phyloP scores from a whole-genome alignment of 2,888 invertebrate species.

The Napeogenes inachia region DNA sequence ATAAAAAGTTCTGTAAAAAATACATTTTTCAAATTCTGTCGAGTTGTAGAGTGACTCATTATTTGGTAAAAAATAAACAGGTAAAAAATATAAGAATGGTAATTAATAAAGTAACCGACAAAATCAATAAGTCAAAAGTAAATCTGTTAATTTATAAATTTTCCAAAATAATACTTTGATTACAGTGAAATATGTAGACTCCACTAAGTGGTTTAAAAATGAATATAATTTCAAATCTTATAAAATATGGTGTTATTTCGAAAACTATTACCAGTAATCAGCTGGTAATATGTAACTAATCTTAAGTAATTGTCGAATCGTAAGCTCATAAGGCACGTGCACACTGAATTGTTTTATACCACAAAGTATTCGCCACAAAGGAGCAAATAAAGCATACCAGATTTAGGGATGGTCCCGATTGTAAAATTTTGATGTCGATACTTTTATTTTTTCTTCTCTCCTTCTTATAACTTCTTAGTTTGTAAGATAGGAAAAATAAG shows the following conservation, averaged over 20 bases:
- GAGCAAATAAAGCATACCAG: constrained; percentile 55
- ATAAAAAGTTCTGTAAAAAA: constrained; percentile 36
- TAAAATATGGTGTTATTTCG: too few relatives aligned
- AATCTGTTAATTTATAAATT: too few relatives aligned
- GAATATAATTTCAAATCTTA: too few relatives aligned
- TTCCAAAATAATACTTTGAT: too few relatives aligned
- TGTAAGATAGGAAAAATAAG: too few relatives aligned
- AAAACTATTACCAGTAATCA: too few relatives aligned
- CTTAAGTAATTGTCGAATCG: constrained; percentile 61
- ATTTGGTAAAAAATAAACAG: constrained; percentile 1
- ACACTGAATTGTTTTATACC: constrained; percentile 59
- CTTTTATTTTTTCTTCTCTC: constrained; percentile 10
- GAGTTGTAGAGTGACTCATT: constrained; percentile 2
- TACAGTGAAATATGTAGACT: too few relatives aligned
- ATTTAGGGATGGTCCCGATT: constrained; percentile 41
- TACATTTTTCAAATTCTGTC: constrained; percentile 33
- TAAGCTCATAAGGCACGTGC: constrained; percentile 59
- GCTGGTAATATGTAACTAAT: constrained; percentile 37
- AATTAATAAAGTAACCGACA: too few relatives aligned
- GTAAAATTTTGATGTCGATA: constrained; percentile 14
- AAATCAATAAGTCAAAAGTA: too few relatives aligned
- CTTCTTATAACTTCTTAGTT: too few relatives aligned
- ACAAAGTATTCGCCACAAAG: constrained; percentile 60
- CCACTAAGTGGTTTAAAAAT: too few relatives aligned
- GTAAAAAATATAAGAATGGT: not conserved